Evolutionary conservation across 2,888 invertebrate genomes (phyloP), one percentile per base, ranked within the genome.

Genomic region (Cantharis flavilabris): DNA sequence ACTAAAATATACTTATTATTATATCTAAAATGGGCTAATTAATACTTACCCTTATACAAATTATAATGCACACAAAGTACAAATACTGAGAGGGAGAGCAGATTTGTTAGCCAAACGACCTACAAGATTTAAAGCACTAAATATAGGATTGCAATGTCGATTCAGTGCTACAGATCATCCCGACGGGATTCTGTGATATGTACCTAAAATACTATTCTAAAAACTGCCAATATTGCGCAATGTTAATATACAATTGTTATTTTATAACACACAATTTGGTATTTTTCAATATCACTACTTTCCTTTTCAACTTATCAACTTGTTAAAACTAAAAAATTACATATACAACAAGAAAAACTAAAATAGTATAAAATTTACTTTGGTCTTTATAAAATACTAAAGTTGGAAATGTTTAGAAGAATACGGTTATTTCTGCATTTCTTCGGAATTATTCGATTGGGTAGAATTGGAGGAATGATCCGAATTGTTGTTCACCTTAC

Each of bases 351-450:
- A 82, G 26, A 13, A 67, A 67, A 67, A 67, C 13, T 23, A 67
- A 23, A 83, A 85, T 83, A 86, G 86, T 86, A 86, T 85, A 87
- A 87, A 84, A 87, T 85, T 88, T 87, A 88, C 88, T 88, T 88
- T 88, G 88, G 88, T 88, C 87, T 88, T 86, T 87, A 88, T 86
- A 88, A 88, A 88, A 88, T 88, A 88, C 88, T 88, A 86, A 84
- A 83, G 85, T 85, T 87, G 87, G 87, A 87, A 87, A 86, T 85
- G 84, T 83, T 83, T 81, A 77, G 71, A 78, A 77, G 76, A 80
- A 70, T 77, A 75, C 64, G 70, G 77, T 84, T 84, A 86, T 83
- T 86, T 86, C 67, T 80, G 76, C 74, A 81, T 81, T 82, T 86
- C 85, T 80, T 87, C 87, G 81, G 84, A 83, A 81, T 84, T 84